Percentiles rank a stretch among this genome's conserved stretches.
Conservation (phyloP, 2,113 vertebrate genomes). For the Cyphomyrus plagiostoma region DNA sequence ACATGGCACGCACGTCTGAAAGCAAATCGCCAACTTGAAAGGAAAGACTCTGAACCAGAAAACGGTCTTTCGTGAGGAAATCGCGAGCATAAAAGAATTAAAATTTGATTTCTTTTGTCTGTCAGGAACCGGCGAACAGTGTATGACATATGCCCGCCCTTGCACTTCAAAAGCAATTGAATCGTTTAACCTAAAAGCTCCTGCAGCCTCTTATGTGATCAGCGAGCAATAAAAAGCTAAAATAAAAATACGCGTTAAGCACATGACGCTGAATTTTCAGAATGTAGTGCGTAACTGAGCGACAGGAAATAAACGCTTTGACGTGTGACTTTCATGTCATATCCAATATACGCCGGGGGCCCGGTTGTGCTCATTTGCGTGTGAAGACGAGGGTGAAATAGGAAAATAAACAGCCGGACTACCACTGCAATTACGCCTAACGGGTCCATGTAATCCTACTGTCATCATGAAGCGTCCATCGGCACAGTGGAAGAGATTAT, state of each 20-base stretch:
- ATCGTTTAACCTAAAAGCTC: slow-evolving; percentile 11
- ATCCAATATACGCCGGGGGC: neutral
- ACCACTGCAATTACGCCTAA: slow-evolving; percentile 29
- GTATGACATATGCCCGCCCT: neutral
- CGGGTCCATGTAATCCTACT: slow-evolving; percentile 31
- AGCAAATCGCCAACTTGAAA: neutral
- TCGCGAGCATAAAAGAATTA: neutral
- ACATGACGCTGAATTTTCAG: neutral
- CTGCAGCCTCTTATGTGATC: neutral
- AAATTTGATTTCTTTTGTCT: slow-evolving; percentile 2
- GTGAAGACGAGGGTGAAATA: slow-evolving; percentile 10
- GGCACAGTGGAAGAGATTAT: slow-evolving; percentile 22
- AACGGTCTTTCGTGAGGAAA: neutral
- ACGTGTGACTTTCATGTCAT: neutral
- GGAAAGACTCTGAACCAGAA: neutral
- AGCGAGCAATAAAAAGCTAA: slow-evolving; percentile 1
- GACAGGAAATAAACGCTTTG: neutral
- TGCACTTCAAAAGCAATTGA: slow-evolving; percentile 1
- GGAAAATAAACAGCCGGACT: slow-evolving; percentile 22
- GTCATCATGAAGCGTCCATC: slow-evolving; percentile 26
- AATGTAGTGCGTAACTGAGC: neutral
- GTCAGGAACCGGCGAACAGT: neutral
- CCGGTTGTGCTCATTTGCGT: neutral
- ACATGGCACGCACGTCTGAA: neutral
- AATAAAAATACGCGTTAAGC: neutral